Evolutionary conservation across 2,797 vertebrate genomes (phyloP).

Genomic region (Spinibarbus caldwelli): DNA sequence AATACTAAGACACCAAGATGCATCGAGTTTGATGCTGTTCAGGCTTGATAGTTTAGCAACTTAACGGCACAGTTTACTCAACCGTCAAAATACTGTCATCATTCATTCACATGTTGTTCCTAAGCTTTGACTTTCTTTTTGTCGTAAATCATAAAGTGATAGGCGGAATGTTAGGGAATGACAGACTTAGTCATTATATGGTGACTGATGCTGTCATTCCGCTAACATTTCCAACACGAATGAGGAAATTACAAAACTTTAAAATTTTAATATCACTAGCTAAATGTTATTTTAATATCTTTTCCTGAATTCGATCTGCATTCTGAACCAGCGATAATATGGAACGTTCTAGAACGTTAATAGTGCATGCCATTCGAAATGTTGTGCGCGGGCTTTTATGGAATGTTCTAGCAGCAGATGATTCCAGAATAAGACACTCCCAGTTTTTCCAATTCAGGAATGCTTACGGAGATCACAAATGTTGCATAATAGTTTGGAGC

Average conservation of each 20-base stretch:
- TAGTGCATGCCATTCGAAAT: neutral
- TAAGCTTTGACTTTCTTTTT: neutral
- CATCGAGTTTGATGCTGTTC: neutral
- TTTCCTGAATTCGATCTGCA: neutral
- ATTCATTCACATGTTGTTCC: neutral
- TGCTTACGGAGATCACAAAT: conserved; percentile 31
- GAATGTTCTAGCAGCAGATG: conserved; percentile 59
- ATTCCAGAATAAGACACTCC: conserved; percentile 44
- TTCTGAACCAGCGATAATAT: neutral
- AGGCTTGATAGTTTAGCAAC: neutral
- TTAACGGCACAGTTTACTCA: neutral
- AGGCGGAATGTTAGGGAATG: neutral
- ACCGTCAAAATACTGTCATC: neutral
- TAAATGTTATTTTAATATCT: neutral
- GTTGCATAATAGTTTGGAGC: conserved; percentile 17
- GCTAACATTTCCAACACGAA: neutral
- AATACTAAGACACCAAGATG: neutral
- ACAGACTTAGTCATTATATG: neutral
- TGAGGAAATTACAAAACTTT: neutral
- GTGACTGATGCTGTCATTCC: neutral
- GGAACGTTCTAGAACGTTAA: neutral
- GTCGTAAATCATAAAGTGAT: neutral
- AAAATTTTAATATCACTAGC: neutral
- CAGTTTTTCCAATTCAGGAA: conserved; percentile 19
- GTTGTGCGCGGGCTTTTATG: neutral